A percentile compares a stretch with the other conserved stretches of the same genome.
phyloP scores from a whole-genome alignment of 1,140 invertebrate genomes.

The Heterodera carotae region DNA sequence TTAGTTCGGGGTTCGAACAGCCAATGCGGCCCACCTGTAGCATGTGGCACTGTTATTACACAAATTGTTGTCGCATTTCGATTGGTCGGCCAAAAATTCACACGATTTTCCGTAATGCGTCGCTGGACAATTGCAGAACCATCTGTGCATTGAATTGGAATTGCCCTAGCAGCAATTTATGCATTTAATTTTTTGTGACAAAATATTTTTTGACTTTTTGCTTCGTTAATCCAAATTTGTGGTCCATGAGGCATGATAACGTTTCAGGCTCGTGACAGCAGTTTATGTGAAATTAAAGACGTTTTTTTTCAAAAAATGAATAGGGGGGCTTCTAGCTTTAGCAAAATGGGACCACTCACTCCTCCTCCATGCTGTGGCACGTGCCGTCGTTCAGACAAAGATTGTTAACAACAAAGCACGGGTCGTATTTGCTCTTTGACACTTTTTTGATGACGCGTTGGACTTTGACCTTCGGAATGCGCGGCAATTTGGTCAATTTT shows the following conservation, averaged over 20 bases:
- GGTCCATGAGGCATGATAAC: no score
- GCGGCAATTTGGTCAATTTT: constrained; percentile 5
- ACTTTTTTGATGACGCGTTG: not conserved
- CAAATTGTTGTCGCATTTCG: constrained; percentile 30
- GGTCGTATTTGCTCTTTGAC: constrained; percentile 7
- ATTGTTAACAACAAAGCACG: constrained; percentile 20
- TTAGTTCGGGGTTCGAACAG: no score
- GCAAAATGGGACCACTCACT: no score
- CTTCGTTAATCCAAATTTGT: no score
- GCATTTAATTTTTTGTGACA: no score
- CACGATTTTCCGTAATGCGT: constrained; percentile 44
- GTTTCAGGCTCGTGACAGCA: no score
- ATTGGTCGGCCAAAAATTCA: constrained; percentile 44
- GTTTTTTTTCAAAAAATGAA: no score
- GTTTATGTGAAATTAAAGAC: no score
- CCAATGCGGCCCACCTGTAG: constrained; percentile 50
- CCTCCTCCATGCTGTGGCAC: constrained; percentile 6
- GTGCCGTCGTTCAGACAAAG: constrained; percentile 30
- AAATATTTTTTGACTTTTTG: no score
- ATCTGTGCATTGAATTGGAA: constrained; percentile 35
- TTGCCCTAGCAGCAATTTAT: no score
- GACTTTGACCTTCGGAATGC: constrained; percentile 7
- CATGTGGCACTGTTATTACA: constrained; percentile 46
- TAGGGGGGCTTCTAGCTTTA: no score
- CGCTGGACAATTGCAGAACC: constrained; percentile 39